Evolutionary conservation across 2,113 vertebrate genomes (phyloP), one percentile per base, ranked within the genome.

Genomic region (Falco punctatus): DNA sequence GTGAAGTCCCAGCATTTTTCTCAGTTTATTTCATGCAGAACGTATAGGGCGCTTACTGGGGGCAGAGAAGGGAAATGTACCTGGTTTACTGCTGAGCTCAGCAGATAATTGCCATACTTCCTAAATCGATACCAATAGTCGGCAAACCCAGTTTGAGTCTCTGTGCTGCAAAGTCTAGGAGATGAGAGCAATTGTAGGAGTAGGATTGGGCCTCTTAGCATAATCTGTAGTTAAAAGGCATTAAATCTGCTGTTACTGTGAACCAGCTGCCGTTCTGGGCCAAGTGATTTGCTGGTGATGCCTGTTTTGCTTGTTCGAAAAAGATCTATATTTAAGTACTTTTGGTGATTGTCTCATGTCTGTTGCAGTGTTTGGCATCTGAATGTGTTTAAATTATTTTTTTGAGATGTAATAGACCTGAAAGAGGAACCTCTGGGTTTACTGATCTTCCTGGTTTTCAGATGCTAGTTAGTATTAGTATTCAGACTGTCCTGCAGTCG

Each of bases 21-120:
- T 79, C 13, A 1, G 4, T 2, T 52, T 19, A 30, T n/a, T 66
- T 77, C 24, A 42, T 0, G 0, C 7, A 62, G 33, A 81, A 46
- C 3, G 1, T 4, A 6, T 4, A 33, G 52, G 27, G 46, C 11
- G 8, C 30, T 90, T 84, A 26, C 51, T 51, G 51, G 12, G 20
- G 35, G 5, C 27, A 38, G 30, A 28, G 42, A 42, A 3, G 19
- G 17, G 17, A 12, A 6, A 10, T 23, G 16, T 16, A 24, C 28
- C 10, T 23, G 28, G 4, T 16, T 59, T 30, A 32, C 24, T 81
- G 52, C 32, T 7, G 28, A 61, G 32, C 38, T 32, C 22, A 75
- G n/a, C 57, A 64, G n/a, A 0, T 27, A 26, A 21, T 8, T 28
- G 54, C 33, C 1, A 0, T 28, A 6, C 20, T 75, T 72, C n/a